Conservation (phyloP, 64 coral and sea anemone species). For the Astreopora myriophthalma region DNA sequence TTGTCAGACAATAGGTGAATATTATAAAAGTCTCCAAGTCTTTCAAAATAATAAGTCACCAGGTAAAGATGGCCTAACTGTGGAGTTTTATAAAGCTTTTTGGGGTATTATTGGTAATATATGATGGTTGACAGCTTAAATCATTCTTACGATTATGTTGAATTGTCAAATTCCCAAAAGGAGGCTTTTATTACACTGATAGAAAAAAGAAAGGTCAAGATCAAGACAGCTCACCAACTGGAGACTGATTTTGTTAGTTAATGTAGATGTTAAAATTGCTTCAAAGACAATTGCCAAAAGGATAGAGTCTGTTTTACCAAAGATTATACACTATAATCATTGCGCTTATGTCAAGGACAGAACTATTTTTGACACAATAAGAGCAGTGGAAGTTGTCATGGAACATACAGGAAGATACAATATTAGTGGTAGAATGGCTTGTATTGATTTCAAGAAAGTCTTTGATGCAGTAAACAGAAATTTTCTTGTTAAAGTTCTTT, state of each 20-base stretch:
- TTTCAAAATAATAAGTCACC: not conserved
- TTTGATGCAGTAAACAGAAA: too few relatives aligned
- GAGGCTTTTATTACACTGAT: not conserved
- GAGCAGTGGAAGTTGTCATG: too few relatives aligned
- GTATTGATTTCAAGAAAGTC: too few relatives aligned
- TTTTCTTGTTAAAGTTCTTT: too few relatives aligned
- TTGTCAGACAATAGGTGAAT: not conserved
- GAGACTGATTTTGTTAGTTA: not conserved
- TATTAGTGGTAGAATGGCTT: too few relatives aligned
- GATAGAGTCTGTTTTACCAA: not conserved
- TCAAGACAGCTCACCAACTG: not conserved
- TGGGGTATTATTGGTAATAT: not conserved
- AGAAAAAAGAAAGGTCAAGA: not conserved
- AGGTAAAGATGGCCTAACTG: not conserved
- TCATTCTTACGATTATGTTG: not conserved
- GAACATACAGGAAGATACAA: too few relatives aligned
- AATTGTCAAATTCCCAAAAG: not conserved
- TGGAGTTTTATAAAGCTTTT: not conserved
- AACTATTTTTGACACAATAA: too few relatives aligned
- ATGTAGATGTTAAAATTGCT: not conserved
- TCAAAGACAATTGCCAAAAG: not conserved
- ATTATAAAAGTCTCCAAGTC: not conserved
- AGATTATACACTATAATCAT: too few relatives aligned
- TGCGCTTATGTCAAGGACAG: too few relatives aligned
- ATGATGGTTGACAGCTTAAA: not conserved